phyloP scores from a whole-genome alignment of 2,797 vertebrate species.

The Anabacerthia variegaticeps region DNA sequence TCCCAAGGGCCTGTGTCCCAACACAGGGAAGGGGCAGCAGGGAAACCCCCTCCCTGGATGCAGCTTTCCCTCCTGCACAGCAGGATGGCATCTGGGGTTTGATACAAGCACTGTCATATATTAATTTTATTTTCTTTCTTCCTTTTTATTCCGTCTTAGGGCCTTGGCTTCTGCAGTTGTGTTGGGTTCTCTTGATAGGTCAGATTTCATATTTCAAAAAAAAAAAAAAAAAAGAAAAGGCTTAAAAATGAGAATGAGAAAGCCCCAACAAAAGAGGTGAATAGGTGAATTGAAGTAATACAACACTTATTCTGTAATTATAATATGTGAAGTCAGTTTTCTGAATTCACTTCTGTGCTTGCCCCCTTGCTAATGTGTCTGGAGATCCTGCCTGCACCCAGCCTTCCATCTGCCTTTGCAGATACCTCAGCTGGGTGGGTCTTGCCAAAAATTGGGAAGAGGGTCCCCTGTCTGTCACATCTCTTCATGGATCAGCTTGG shows the following conservation, averaged over 20 bases:
- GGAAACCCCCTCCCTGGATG: background rate
- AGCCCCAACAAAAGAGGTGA: background rate
- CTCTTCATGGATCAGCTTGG: fast-evolving
- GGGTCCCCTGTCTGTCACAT: background rate
- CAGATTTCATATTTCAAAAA: background rate
- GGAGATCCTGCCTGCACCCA: background rate
- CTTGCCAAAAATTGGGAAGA: background rate
- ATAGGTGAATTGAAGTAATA: background rate
- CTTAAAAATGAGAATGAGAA: background rate
- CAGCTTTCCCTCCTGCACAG: background rate
- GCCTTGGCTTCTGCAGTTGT: background rate
- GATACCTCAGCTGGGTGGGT: background rate
- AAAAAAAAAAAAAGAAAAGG: background rate
- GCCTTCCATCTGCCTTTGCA: background rate
- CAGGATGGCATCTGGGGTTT: background rate
- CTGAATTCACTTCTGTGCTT: background rate
- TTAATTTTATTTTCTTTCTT: background rate
- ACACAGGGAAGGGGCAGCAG: background rate
- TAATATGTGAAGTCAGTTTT: background rate
- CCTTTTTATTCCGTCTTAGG: background rate
- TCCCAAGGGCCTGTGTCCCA: background rate
- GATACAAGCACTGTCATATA: background rate
- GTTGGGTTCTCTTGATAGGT: background rate
- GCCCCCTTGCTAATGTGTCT: fast-evolving
- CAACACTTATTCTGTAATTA: background rate